Evolutionary conservation across 2,888 invertebrate genomes (phyloP).

Genomic region (Dryocosmus kuriphilus): DNA sequence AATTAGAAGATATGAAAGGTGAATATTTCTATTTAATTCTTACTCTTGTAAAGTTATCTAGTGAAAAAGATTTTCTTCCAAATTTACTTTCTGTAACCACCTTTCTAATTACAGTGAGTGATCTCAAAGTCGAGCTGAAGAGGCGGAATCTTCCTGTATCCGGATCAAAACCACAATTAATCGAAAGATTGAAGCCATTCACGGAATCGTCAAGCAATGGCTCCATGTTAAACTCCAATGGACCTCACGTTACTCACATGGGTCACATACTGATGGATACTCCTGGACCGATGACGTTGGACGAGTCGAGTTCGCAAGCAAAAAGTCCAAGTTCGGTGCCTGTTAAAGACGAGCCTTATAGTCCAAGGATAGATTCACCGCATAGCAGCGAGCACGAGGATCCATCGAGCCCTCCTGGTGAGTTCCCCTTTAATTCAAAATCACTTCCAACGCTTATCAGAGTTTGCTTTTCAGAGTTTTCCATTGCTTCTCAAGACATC

Average conservation of each 20-base stretch:
- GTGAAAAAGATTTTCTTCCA: neutral
- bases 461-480: neutral
- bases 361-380: conserved; percentile 74
- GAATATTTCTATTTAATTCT: conserved; percentile 20
- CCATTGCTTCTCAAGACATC: neutral
- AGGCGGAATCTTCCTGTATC: conserved; percentile 96
- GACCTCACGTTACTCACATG: conserved; percentile 75
- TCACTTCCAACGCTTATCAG: too few relatives aligned
- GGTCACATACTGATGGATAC: conserved; percentile 78
- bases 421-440: neutral
- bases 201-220: conserved; percentile 75
- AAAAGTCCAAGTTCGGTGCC: conserved; percentile 70
- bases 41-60: neutral
- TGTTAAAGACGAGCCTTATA: conserved; percentile 73
- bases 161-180: conserved; percentile 96
- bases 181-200: conserved; percentile 92
- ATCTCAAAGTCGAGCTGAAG: conserved; percentile 95
- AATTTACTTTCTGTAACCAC: conserved; percentile 34
- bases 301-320: conserved; percentile 72
- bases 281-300: conserved; percentile 72
- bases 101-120: conserved; percentile 83
- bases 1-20: conserved; percentile 95
- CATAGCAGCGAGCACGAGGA: conserved; percentile 77
- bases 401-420: conserved; percentile 78
- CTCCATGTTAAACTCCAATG: conserved; percentile 69